A percentile compares a stretch with the other conserved stretches of the same genome.
phyloP scores from a whole-genome alignment of 2,113 vertebrate species.

The Cromileptes altivelis region DNA sequence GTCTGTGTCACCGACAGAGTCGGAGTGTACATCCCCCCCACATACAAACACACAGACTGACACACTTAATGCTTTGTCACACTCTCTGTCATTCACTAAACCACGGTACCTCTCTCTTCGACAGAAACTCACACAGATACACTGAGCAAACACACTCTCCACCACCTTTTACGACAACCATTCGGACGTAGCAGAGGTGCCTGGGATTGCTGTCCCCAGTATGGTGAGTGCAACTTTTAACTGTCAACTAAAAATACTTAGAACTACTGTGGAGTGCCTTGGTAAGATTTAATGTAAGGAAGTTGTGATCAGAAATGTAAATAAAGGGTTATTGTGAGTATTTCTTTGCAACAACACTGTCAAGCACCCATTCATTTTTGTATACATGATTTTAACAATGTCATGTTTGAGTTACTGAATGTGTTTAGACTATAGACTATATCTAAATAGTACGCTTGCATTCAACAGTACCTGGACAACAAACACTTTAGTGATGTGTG shows the following conservation, averaged over 20 bases:
- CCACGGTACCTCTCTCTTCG: slow-evolving; percentile 3
- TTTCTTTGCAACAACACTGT: neutral
- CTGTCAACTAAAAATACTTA: neutral
- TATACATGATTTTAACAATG: neutral
- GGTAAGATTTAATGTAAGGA: neutral
- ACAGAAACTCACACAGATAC: slow-evolving; percentile 46
- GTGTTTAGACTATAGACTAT: neutral
- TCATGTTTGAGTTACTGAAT: neutral
- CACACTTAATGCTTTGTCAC: slow-evolving; percentile 41
- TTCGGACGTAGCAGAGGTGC: slow-evolving; percentile 2
- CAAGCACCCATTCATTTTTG: neutral
- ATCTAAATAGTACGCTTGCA: neutral
- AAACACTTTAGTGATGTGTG: neutral
- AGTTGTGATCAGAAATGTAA: neutral
- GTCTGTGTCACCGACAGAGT: slow-evolving; percentile 39
- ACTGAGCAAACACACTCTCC: slow-evolving; percentile 42
- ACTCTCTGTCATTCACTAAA: slow-evolving; percentile 16
- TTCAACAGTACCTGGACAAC: neutral
- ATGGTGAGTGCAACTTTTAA: slow-evolving; percentile 83
- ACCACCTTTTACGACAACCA: neutral
- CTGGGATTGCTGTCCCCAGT: slow-evolving; percentile 20
- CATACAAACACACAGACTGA: slow-evolving; percentile 27
- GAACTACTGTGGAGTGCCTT: neutral
- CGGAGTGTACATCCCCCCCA: slow-evolving; percentile 25
- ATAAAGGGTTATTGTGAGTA: neutral